Conservation (phyloP, 2,888 invertebrate genomes). For the Carabus problematicus region DNA sequence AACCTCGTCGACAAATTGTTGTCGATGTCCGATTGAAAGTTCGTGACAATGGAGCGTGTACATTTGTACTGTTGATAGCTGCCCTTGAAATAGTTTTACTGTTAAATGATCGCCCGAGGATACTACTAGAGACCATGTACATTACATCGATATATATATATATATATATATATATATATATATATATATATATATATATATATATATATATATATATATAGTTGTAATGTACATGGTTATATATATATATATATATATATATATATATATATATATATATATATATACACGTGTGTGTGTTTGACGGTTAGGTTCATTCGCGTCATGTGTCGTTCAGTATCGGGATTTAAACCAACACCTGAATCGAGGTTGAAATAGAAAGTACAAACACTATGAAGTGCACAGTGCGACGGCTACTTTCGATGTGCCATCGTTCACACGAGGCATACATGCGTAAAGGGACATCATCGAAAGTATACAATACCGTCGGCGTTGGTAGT, state of each 20-base stretch:
- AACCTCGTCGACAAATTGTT: constrained; percentile 3
- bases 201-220: too few species aligned
- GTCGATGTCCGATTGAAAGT: not conserved
- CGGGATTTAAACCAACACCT: not conserved
- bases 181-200: constrained; percentile 3
- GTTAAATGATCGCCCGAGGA: not conserved
- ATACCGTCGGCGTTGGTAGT: too few species aligned
- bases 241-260: too few species aligned
- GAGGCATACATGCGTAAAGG: too few species aligned
- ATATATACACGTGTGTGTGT: too few species aligned
- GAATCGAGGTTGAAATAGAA: not conserved
- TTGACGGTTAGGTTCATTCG: not conserved
- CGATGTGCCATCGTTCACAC: too few species aligned
- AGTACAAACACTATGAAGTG: not conserved
- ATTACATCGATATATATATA: constrained; percentile 15
- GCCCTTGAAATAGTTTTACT: not conserved
- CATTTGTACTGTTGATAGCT: not conserved
- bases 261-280: too few species aligned
- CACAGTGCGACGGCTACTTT: too few species aligned
- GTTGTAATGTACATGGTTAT: too few species aligned
- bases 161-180: constrained; percentile 23
- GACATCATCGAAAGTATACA: too few species aligned
- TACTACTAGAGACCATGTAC: not conserved
- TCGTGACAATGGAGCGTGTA: not conserved
- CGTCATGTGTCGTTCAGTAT: not conserved